These are phyloP conservation scores for Eustalomyia histrio DNA, from an alignment of 2,888 invertebrate genomes.

Conservation along the genomic window DNA sequence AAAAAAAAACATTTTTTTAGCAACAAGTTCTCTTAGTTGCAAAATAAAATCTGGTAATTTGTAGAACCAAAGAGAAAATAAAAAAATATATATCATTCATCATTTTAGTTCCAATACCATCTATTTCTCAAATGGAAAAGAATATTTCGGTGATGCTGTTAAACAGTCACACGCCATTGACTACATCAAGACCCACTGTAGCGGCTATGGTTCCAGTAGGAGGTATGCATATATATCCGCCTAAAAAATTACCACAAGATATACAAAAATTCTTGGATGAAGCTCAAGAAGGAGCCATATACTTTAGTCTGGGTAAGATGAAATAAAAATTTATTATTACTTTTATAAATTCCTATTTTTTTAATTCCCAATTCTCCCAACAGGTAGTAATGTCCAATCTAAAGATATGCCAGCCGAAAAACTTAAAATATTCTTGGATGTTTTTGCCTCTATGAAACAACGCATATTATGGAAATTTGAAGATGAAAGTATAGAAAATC, in stretches of 20 bases:
- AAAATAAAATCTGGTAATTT: too few relatives aligned
- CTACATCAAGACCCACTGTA: constrained; percentile 79
- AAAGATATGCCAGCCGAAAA: constrained; percentile 78
- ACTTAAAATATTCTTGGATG: constrained; percentile 77
- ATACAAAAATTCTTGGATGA: constrained; percentile 79
- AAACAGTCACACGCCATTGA: constrained; percentile 80
- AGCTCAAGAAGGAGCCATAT: constrained; percentile 79
- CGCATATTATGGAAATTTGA: constrained; percentile 81
- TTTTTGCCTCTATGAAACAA: constrained; percentile 79
- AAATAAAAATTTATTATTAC: background rate
- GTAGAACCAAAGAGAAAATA: too few relatives aligned
- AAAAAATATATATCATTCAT: too few relatives aligned
- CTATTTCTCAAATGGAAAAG: constrained; percentile 78
- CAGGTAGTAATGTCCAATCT: constrained; percentile 80
- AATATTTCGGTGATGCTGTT: constrained; percentile 80
- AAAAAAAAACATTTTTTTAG: too few relatives aligned
- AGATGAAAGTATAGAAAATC: constrained; percentile 74
- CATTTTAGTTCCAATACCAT: constrained; percentile 75
- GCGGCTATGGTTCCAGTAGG: constrained; percentile 81
- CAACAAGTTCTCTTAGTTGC: too few relatives aligned
- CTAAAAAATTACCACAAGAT: constrained; percentile 75
- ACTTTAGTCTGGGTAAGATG: constrained; percentile 79
- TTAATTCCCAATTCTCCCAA: background rate
- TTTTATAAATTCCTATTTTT: too few relatives aligned
- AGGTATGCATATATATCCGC: constrained; percentile 81